Evolutionary conservation across 2,113 vertebrate species (phyloP).

Genomic region (Brachirus orientalis): DNA sequence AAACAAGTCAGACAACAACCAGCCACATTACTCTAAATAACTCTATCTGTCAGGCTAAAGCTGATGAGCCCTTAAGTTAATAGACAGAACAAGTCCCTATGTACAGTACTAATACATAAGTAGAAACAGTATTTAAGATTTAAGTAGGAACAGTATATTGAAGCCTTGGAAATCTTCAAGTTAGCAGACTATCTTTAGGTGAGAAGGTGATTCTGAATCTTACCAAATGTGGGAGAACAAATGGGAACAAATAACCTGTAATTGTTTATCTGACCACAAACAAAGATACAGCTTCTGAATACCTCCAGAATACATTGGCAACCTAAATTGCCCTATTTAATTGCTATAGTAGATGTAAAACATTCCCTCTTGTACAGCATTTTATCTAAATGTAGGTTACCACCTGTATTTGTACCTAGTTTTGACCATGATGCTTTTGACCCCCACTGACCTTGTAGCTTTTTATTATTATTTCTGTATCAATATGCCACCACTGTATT

Average conservation of each 20-base stretch:
- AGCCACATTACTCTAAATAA: too few species aligned
- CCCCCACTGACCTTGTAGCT: not conserved
- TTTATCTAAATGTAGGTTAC: not conserved
- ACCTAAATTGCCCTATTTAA: not conserved
- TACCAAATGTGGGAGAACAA: too few species aligned
- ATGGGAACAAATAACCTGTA: not conserved
- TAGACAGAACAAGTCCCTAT: too few species aligned
- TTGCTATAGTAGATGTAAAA: not conserved
- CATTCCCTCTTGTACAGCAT: not conserved
- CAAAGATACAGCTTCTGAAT: too few species aligned
- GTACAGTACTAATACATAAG: not conserved
- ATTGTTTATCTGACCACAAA: not conserved
- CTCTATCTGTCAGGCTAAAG: too few species aligned
- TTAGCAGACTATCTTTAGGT: too few species aligned
- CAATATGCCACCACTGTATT: slow-evolving; percentile 1
- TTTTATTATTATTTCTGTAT: slow-evolving; percentile 1
- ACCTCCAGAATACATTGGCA: not conserved
- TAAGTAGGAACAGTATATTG: too few species aligned
- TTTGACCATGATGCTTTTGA: slow-evolving; percentile 6
- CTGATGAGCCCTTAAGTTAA: too few species aligned
- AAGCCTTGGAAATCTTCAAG: not conserved
- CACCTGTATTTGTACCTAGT: too few species aligned
- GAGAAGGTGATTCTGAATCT: too few species aligned
- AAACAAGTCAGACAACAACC: too few species aligned
- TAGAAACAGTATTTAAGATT: not conserved